Percentiles rank a stretch among this genome's conserved stretches.
phyloP scores from a whole-genome alignment of 53 echinoderm and acorn worm genomes.

The Holothuria leucospilota region DNA sequence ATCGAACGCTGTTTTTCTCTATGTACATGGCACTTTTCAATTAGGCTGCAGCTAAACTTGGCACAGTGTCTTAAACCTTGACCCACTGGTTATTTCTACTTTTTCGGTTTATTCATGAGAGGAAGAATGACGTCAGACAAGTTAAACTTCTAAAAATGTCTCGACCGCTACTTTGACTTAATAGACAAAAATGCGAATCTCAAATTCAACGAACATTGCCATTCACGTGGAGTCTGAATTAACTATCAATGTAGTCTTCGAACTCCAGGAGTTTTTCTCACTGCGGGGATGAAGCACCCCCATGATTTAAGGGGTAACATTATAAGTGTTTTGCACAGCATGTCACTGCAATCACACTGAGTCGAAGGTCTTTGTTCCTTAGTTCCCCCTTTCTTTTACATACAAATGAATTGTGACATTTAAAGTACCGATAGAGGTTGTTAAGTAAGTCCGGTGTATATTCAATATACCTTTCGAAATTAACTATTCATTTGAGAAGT shows the following conservation, averaged over 20 bases:
- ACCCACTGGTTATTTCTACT: too few relatives aligned
- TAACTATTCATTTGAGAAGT: constrained; percentile 28
- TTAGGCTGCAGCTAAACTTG: too few relatives aligned
- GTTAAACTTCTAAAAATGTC: constrained; percentile 24
- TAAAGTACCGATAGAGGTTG: constrained; percentile 30
- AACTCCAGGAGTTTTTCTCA: constrained; percentile 38
- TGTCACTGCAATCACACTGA: neutral
- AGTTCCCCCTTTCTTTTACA: neutral
- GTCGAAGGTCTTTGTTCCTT: constrained; percentile 2
- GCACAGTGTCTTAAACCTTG: too few relatives aligned
- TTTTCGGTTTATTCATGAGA: too few relatives aligned
- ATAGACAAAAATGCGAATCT: neutral
- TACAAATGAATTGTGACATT: constrained; percentile 21
- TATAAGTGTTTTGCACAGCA: constrained; percentile 32
- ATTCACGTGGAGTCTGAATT: constrained; percentile 20
- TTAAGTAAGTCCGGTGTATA: constrained; percentile 20
- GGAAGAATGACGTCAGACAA: constrained; percentile 11
- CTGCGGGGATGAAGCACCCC: constrained; percentile 18
- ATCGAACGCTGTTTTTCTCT: too few relatives aligned
- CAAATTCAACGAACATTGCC: constrained; percentile 11
- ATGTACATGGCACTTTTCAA: too few relatives aligned
- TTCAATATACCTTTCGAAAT: constrained; percentile 31
- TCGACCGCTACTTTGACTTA: constrained; percentile 4
- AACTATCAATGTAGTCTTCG: constrained; percentile 26
- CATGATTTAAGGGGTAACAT: constrained; percentile 18